Evolutionary conservation across 2,888 invertebrate species (phyloP), one percentile per base, ranked within the genome.

Genomic region (Pantelozetes paolii): DNA sequence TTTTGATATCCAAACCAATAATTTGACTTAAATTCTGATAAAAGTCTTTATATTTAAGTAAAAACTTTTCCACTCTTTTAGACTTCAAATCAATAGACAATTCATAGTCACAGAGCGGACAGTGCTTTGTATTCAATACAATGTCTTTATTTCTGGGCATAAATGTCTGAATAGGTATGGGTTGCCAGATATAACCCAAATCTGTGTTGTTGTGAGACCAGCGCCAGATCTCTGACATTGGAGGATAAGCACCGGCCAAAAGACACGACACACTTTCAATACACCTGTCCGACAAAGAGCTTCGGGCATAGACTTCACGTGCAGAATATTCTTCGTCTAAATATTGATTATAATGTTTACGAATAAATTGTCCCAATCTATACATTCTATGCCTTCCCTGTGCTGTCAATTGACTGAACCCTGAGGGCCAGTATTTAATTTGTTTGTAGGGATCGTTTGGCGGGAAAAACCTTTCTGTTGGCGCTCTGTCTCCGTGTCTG

Each of bases 401-500:
- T 15, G 28, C 28, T 18, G 74, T 59, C 26, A 76, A 30, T 36
- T 76, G 67, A 1, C 59, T 59, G 11, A 71, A 20, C 0, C 76
- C 76, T 62, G 72, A 69, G 23, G 62, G 67, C 76, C 76, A 76
- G 13, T 54, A 74, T 3, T n/a, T n/a, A 8, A 48, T n/a, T 20
- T 73, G 28, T 11, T 42, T 23, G 62, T 59, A 75, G 1, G 76
- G 76, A 64, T 76, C 76, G n/a, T 74, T 74, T 13, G 71, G 71
- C 2, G 42, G 23, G 20, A 75, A 72, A 5, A n/a, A n/a, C n/a
- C n/a, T n/a, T 9, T 9, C 36, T 36, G 9, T 9, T 9, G 36
- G 36, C 36, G 36, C 5, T 36, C 36, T 36, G 6, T 36, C 36
- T 36, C 36, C 36, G 15, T 45, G 45, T 45, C 45, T 45, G 45